Conservation (phyloP, 2,888 invertebrate species). For the Pantelozetes paolii region DNA sequence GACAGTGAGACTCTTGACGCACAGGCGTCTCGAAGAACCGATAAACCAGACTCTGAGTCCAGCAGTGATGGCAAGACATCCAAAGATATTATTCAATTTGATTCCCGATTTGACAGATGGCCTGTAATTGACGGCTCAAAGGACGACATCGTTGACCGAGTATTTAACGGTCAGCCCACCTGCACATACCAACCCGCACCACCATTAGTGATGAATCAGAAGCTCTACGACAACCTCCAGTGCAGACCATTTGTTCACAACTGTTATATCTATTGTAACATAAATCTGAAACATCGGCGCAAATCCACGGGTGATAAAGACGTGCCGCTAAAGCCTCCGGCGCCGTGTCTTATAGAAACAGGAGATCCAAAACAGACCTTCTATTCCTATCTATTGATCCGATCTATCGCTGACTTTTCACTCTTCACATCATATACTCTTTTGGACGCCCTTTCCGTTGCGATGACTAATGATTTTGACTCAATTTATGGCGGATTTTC, state of each 20-base stretch:
- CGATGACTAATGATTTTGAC: constrained; percentile 43
- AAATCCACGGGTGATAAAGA: constrained; percentile 15
- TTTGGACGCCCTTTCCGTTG: constrained; percentile 47
- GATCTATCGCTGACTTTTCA: constrained; percentile 70
- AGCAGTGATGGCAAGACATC: neutral
- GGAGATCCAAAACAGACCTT: constrained; percentile 67
- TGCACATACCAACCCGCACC: constrained; percentile 45
- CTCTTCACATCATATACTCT: constrained; percentile 61
- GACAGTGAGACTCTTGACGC: neutral
- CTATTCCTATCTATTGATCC: constrained; percentile 63
- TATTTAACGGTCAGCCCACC: constrained; percentile 34
- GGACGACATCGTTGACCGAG: constrained; percentile 38
- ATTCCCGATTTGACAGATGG: constrained; percentile 46
- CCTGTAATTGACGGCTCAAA: constrained; percentile 44
- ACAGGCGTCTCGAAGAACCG: neutral
- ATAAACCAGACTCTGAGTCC: neutral
- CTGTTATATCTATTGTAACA: constrained; percentile 43
- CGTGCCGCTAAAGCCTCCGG: constrained; percentile 39
- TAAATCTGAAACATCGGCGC: constrained; percentile 41
- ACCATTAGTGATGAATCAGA: constrained; percentile 44
- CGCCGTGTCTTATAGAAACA: constrained; percentile 45
- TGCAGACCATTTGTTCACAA: constrained; percentile 44
- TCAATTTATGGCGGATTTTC: constrained; percentile 42
- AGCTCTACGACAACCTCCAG: constrained; percentile 43
- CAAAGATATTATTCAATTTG: constrained; percentile 44